Conservation (phyloP, 2,888 invertebrate species). For the Drosophila aldrichi region DNA sequence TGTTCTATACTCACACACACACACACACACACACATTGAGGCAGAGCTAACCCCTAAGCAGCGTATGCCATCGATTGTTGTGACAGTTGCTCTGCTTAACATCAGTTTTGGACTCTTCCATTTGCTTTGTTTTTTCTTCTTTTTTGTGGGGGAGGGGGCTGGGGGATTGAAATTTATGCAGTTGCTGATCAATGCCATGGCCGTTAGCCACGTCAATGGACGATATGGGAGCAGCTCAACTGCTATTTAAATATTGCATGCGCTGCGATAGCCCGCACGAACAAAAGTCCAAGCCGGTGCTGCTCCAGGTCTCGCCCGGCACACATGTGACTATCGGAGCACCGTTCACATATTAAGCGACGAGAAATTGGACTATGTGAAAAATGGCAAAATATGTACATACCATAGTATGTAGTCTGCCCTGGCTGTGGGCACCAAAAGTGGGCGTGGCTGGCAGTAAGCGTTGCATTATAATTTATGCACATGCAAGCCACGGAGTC, state of each 20-base stretch:
- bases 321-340: constrained; percentile 64
- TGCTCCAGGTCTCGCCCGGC: constrained; percentile 28
- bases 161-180: constrained; percentile 40
- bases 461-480: constrained; percentile 77
- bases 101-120: not conserved
- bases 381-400: constrained; percentile 48
- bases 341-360: constrained; percentile 64
- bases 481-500: constrained; percentile 79
- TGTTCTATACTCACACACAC: not conserved
- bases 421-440: constrained; percentile 10
- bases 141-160: no score
- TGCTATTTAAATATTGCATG: constrained; percentile 79
- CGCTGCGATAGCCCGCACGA: constrained; percentile 29
- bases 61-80: constrained; percentile 50
- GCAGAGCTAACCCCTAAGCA: constrained; percentile 12
- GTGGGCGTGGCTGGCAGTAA: constrained; percentile 56
- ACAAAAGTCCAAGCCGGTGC: constrained; percentile 6
- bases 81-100: constrained; percentile 45
- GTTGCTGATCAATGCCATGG: constrained; percentile 76
- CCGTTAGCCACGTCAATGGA: constrained; percentile 74
- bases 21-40: not conserved
- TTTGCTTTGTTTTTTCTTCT: no score
- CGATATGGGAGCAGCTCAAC: constrained; percentile 28
- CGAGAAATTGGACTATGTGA: constrained; percentile 58
- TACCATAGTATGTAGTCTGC: not conserved